These are phyloP conservation scores for Euplexia lucipara DNA, from an alignment of 2,888 invertebrate genomes.

Conservation along the genomic window DNA sequence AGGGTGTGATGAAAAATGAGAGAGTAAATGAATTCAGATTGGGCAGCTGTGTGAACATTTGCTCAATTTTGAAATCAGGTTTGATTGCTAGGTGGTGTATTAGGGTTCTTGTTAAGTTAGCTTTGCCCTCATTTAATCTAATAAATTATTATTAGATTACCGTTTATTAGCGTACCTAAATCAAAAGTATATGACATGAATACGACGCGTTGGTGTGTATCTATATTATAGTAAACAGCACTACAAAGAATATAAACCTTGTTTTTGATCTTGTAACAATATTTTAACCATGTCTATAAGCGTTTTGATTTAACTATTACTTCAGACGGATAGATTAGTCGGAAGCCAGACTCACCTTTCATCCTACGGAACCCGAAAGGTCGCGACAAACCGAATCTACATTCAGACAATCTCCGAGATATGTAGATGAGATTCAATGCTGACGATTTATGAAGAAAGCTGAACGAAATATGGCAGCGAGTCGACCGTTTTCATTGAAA, in stretches of 20 bases:
- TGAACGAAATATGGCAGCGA: slow-evolving; percentile 83
- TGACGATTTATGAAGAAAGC: slow-evolving; percentile 88
- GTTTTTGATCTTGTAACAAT: slow-evolving; percentile 1
- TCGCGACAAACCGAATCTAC: slow-evolving; percentile 66
- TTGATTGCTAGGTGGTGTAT: slow-evolving; percentile 43
- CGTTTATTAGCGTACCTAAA: no score
- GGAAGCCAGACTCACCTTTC: slow-evolving; percentile 55
- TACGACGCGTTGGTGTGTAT: slow-evolving; percentile 4
- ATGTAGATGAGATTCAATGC: slow-evolving; percentile 85
- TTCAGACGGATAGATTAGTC: slow-evolving; percentile 50
- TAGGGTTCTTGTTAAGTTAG: slow-evolving; percentile 26
- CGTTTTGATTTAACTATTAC: slow-evolving; percentile 46
- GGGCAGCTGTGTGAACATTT: slow-evolving; percentile 34
- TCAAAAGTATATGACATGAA: background rate
- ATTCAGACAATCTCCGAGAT: slow-evolving; percentile 77
- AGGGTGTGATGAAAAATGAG: slow-evolving; percentile 55
- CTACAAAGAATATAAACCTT: background rate
- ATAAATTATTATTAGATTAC: no score
- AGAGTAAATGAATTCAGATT: slow-evolving; percentile 43
- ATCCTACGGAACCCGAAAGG: slow-evolving; percentile 53
- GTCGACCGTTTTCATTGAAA: slow-evolving; percentile 85
- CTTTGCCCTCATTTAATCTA: slow-evolving; percentile 14
- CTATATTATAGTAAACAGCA: no score
- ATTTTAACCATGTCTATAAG: slow-evolving; percentile 8
- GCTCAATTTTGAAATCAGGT: slow-evolving; percentile 44